Percentiles rank a stretch among this genome's conserved stretches.
Conservation (phyloP, 2,113 vertebrate species). For the Oenanthe melanoleuca region DNA sequence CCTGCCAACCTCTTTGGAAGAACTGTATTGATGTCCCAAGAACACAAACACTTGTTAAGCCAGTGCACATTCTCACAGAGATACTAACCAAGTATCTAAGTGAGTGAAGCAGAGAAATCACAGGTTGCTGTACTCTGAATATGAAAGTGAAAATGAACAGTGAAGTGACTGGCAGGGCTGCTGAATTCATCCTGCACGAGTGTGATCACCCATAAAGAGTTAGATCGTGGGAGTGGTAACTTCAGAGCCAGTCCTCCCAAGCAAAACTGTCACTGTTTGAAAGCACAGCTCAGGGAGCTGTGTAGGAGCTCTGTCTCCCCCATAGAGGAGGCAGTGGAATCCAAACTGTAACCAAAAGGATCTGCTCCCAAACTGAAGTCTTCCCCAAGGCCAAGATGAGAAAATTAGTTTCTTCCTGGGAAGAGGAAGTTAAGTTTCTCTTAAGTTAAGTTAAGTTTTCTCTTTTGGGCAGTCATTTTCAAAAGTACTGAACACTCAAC, state of each 20-base stretch:
- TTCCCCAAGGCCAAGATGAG: background rate
- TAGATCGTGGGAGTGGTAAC: constrained; percentile 26
- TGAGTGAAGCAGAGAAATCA: constrained; percentile 31
- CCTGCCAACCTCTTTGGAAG: constrained; percentile 42
- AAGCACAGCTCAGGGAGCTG: background rate
- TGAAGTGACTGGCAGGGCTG: constrained; percentile 53
- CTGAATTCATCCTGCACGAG: constrained; percentile 46
- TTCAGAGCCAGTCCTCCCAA: constrained; percentile 25
- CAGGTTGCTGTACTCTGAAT: constrained; percentile 19
- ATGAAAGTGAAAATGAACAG: constrained; percentile 56
- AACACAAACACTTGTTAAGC: constrained; percentile 72
- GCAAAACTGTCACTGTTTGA: background rate
- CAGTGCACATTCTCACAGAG: constrained; percentile 56
- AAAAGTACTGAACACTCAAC: background rate
- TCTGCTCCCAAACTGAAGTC: background rate
- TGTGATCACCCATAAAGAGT: constrained; percentile 60
- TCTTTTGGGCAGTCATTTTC: background rate
- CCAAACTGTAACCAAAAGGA: background rate
- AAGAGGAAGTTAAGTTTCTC: background rate
- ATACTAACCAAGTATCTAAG: constrained; percentile 29
- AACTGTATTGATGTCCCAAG: constrained; percentile 55
- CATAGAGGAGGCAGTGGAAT: background rate
- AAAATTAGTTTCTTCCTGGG: background rate
- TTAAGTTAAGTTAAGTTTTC: background rate
- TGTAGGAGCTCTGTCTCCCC: background rate